phyloP scores from a whole-genome alignment of 2,888 invertebrate species.

The Zonitis immaculata region DNA sequence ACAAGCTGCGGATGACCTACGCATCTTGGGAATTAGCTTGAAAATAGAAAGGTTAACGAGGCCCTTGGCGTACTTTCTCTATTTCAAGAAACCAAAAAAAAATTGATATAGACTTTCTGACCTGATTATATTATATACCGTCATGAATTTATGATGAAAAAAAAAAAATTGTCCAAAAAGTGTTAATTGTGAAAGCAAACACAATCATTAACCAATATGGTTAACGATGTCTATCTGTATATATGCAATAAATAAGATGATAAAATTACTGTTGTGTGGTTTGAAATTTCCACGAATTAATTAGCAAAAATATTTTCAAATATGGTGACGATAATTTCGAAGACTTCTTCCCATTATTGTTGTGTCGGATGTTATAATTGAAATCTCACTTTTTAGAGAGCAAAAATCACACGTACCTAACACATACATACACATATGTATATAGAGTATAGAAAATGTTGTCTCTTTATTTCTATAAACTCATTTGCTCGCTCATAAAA shows the following conservation, averaged over 20 bases:
- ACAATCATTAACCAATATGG: background rate
- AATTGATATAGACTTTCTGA: too few relatives aligned
- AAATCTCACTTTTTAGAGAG: conserved; percentile 32
- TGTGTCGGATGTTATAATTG: too few relatives aligned
- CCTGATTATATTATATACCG: too few relatives aligned
- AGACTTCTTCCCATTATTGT: too few relatives aligned
- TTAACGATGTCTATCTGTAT: background rate
- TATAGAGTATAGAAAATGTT: conserved; percentile 28
- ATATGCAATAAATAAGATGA: background rate
- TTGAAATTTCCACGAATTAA: background rate
- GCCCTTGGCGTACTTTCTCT: too few relatives aligned
- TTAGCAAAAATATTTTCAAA: background rate
- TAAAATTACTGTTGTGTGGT: background rate
- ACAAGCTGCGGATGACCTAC: too few relatives aligned
- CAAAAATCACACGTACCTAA: conserved; percentile 24
- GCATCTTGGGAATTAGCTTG: too few relatives aligned
- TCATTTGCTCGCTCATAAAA: conserved; percentile 43
- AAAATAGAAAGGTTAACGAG: too few relatives aligned
- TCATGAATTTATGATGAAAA: background rate
- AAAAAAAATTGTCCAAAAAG: background rate
- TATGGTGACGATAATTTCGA: too few relatives aligned
- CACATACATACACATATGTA: too few relatives aligned
- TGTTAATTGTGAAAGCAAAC: background rate
- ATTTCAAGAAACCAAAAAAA: too few relatives aligned
- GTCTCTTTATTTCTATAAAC: conserved; percentile 40